Conservation (phyloP, 1,140 invertebrate genomes). For the Lucilia sericata region DNA sequence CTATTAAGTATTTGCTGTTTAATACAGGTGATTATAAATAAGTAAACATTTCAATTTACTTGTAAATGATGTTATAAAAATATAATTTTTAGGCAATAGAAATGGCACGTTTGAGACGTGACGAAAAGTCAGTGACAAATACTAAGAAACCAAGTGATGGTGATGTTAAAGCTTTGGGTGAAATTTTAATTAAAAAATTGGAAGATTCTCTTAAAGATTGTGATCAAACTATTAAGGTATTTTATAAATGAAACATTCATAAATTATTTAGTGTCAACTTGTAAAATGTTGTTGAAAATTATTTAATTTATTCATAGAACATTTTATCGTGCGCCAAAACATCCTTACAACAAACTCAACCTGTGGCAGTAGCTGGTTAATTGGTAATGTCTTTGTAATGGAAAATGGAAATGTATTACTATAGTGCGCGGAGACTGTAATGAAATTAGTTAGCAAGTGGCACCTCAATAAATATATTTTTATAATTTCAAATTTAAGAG, state of each 20-base stretch:
- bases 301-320: background rate
- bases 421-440: too few relatives aligned
- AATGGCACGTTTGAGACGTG: slow-evolving; percentile 28
- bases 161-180: slow-evolving; percentile 14
- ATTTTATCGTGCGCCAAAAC: background rate
- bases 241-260: too few relatives aligned
- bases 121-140: background rate
- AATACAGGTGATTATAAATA: slow-evolving; percentile 17
- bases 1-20: background rate
- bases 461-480: too few relatives aligned
- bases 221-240: slow-evolving; percentile 29
- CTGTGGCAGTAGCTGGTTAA: slow-evolving; percentile 18
- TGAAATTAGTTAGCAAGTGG: too few relatives aligned
- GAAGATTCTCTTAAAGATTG: slow-evolving; percentile 12
- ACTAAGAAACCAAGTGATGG: background rate
- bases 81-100: slow-evolving; percentile 3
- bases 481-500: too few relatives aligned
- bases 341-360: background rate
- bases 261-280: background rate
- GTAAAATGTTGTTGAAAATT: background rate
- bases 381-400: too few relatives aligned
- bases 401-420: too few relatives aligned
- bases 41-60: background rate
- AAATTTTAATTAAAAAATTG: background rate
- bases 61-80: too few relatives aligned